A percentile compares a stretch with the other conserved stretches of the same genome.
Conservation (phyloP, 2,888 invertebrate genomes). For the Imbricaverruca yamaguchii region DNA sequence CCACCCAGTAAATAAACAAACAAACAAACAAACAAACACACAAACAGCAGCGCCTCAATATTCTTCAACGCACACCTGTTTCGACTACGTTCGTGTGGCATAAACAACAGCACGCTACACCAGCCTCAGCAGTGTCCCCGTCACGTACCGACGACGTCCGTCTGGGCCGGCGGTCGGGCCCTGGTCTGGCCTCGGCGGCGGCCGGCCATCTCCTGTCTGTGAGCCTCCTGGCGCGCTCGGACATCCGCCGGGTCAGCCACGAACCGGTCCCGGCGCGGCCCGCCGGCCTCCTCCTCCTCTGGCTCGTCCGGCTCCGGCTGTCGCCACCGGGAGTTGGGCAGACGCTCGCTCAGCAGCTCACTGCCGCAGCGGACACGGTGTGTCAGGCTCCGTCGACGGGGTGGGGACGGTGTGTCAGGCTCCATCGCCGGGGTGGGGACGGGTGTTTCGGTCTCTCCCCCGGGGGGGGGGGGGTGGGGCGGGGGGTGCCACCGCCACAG, state of each 20-base stretch:
- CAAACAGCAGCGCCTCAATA: background rate
- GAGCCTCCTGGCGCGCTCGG: constrained; percentile 57
- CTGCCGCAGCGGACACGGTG: background rate
- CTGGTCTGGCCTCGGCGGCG: background rate
- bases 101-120: too few species aligned
- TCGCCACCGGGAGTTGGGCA: constrained; percentile 5
- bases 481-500: too few species aligned
- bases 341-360: background rate
- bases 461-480: too few species aligned
- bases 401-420: too few species aligned
- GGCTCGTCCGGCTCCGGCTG: constrained; percentile 31
- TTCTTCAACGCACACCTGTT: background rate
- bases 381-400: too few species aligned
- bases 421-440: too few species aligned
- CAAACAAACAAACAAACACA: too few species aligned
- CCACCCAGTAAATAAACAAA: too few species aligned
- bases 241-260: constrained; percentile 65
- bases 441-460: too few species aligned
- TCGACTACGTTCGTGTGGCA: background rate
- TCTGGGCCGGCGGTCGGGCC: background rate
- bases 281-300: background rate
- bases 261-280: constrained; percentile 49
- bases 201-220: constrained; percentile 33
- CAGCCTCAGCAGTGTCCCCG: background rate
- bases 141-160: background rate